These are phyloP conservation scores for Mustela erminea DNA, from an alignment of 2,797 vertebrate species.

Conservation along the genomic window DNA sequence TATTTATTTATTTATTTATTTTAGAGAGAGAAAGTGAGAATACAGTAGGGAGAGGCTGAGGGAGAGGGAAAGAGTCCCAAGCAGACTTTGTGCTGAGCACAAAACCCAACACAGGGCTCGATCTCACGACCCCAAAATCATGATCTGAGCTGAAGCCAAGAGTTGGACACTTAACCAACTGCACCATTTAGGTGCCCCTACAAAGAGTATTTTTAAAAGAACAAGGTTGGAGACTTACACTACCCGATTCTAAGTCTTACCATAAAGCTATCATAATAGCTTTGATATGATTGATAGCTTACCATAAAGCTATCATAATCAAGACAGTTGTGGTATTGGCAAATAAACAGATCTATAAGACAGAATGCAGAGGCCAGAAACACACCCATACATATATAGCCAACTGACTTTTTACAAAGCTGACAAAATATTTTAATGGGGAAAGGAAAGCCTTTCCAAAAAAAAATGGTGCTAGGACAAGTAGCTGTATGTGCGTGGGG, in stretches of 20 bases:
- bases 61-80: neutral
- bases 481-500: neutral
- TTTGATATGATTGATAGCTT: neutral
- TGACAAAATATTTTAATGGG: neutral
- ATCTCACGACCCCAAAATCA: neutral
- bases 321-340: neutral
- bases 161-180: neutral
- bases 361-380: neutral
- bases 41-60: neutral
- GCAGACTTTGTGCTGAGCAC: neutral
- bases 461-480: conserved; percentile 7
- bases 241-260: neutral
- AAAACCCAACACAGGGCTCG: neutral
- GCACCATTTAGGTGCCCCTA: neutral
- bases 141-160: neutral
- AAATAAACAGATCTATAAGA: conserved; percentile 24
- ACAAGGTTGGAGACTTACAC: neutral
- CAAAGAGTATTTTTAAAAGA: conserved; percentile 7
- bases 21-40: neutral
- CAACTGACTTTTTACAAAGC: neutral
- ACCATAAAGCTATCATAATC: neutral
- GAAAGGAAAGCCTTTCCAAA: neutral
- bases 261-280: neutral
- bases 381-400: neutral
- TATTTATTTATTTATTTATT: neutral